Evolutionary conservation across 1,140 invertebrate species (phyloP), one percentile per base, ranked within the genome.

Genomic region (Dinothrombium tinctorium): DNA sequence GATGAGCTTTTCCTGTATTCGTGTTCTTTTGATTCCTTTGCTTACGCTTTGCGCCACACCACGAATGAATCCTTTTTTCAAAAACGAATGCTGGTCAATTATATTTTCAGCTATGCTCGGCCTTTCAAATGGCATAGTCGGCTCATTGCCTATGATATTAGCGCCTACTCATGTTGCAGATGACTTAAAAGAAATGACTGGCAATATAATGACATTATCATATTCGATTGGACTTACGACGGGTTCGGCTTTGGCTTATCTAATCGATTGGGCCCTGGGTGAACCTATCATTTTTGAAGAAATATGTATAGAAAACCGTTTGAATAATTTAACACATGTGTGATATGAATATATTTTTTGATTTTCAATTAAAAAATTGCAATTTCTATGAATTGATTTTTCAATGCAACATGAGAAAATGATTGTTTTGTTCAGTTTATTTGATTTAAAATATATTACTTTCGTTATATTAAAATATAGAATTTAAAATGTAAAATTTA

Each of bases 171-270:
- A 76, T 54, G 79, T 87, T 2, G 63, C 71, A 1, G 72, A 74
- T 40, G 68, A 74, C n/a, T 65, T 74, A 43, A 65, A 73, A 38
- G 76, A 81, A 59, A 60, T 80, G 1, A 73, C 72, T 44, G 72
- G 72, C 72, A 87, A 89, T 50, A 81, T 87, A 49, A 89, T 89
- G 81, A 87, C 80, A 0, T 52, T 87, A 0, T 79, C 77, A 0
- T 89, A 89, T 53, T 82, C 74, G 51, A 67, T 78, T 29, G 81
- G 82, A 2, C 60, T 87, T 21, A 74, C 79, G 1, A 66, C 72
- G 2, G 82, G 82, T 2, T 78, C 79, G 0, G 56, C 78, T 2
- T 67, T 79, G 32, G 79, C 80, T 1, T 89, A 86, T 51, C 59
- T 80, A 9, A 60, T 86, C 40, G 71, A 84, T 50, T 67, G 68